Evolutionary conservation across 2,888 invertebrate species (phyloP).

Genomic region (Temnothorax ravouxi): DNA sequence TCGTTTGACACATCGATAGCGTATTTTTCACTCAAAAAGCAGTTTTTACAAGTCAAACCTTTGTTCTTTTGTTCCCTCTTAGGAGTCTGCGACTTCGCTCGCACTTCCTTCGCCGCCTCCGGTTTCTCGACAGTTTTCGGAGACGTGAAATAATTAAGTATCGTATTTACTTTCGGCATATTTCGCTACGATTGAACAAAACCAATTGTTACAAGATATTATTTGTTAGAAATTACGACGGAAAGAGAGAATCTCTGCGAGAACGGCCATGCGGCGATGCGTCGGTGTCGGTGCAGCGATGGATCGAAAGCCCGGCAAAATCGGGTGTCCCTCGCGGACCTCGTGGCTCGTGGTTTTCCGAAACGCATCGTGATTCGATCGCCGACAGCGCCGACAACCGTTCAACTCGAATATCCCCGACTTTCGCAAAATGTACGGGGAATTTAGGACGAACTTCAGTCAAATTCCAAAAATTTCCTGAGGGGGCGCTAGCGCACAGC

Average conservation of each 20-base stretch:
- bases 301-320: slow-evolving; percentile 64
- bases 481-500: not conserved
- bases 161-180: slow-evolving; percentile 88
- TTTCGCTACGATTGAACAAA: slow-evolving; percentile 11
- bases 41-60: slow-evolving; percentile 52
- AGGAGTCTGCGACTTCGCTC: slow-evolving; percentile 60
- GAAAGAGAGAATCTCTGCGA: not conserved
- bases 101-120: slow-evolving; percentile 60
- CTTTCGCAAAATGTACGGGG: not conserved
- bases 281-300: too few species aligned
- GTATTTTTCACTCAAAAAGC: not conserved
- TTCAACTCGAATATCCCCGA: not conserved
- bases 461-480: too few species aligned
- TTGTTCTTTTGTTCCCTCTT: slow-evolving; percentile 68
- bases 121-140: slow-evolving; percentile 77
- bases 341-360: too few species aligned
- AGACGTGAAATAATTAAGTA: slow-evolving; percentile 90
- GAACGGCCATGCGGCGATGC: not conserved
- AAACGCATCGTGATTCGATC: slow-evolving; percentile 19
- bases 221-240: not conserved
- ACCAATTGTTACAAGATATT: not conserved
- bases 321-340: not conserved
- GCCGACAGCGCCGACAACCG: not conserved
- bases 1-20: not conserved
- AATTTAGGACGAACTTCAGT: too few species aligned